Percentiles rank a stretch among this genome's conserved stretches.
These are phyloP conservation scores for Pterophyllum scalare DNA, from an alignment of 2,113 vertebrate genomes.

Conservation along the genomic window DNA sequence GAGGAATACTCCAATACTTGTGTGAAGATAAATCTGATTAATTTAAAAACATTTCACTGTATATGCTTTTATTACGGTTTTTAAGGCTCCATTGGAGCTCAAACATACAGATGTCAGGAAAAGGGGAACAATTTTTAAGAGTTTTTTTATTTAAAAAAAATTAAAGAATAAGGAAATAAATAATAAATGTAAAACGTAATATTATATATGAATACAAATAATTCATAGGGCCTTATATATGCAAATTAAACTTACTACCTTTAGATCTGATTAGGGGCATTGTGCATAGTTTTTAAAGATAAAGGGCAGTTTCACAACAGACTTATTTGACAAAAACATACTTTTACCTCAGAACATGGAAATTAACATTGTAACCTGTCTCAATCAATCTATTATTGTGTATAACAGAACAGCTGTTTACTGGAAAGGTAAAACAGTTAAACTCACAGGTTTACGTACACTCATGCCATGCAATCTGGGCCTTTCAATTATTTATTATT, in stretches of 20 bases:
- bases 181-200: neutral
- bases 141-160: neutral
- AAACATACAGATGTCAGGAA: accelerated
- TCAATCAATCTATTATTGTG: neutral
- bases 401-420: neutral
- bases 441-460: no score
- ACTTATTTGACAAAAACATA: neutral
- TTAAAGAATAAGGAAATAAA: accelerated
- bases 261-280: neutral
- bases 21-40: neutral
- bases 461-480: no score
- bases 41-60: neutral
- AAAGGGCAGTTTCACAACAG: neutral
- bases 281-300: no score
- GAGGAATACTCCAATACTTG: neutral
- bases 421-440: neutral
- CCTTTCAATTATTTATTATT: no score
- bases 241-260: neutral
- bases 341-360: neutral
- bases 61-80: neutral
- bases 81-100: neutral
- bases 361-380: neutral
- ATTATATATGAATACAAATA: neutral
- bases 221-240: accelerated
- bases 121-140: neutral